Evolutionary conservation across 64 coral and sea anemone genomes (phyloP).

Genomic region (Exaiptasia diaphana): DNA sequence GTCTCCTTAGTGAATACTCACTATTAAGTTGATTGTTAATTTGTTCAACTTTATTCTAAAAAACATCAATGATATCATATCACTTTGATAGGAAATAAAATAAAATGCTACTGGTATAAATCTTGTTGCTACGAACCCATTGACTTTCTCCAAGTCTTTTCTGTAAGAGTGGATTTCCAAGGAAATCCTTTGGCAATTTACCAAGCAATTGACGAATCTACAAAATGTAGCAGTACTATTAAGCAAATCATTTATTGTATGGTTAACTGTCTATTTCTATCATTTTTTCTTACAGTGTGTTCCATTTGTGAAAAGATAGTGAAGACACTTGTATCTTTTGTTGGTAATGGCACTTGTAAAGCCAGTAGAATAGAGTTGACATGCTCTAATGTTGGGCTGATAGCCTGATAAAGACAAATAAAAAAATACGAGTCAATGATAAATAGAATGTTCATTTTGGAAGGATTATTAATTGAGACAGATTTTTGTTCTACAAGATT

Average conservation of each 20-base stretch:
- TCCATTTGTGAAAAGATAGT: conserved; percentile 86
- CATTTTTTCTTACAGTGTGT: conserved; percentile 51
- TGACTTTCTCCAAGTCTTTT: conserved; percentile 67
- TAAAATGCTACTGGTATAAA: background rate
- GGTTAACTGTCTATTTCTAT: background rate
- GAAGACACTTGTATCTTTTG: conserved; percentile 75
- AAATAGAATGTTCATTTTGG: background rate
- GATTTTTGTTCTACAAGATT: too few species aligned
- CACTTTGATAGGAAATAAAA: background rate
- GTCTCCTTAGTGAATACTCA: conserved; percentile 77
- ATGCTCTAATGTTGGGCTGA: conserved; percentile 65
- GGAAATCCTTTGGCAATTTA: conserved; percentile 66
- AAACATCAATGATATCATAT: background rate
- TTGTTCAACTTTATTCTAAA: conserved; percentile 70
- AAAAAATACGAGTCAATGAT: background rate
- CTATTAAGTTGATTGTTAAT: conserved; percentile 80
- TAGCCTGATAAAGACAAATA: conserved; percentile 16
- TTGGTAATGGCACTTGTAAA: conserved; percentile 68
- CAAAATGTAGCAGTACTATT: background rate
- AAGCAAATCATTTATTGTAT: background rate
- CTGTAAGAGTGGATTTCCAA: conserved; percentile 73
- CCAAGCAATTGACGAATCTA: conserved; percentile 64
- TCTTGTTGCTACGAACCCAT: conserved; percentile 74
- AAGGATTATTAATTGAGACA: background rate
- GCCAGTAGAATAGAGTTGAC: conserved; percentile 58